phyloP scores from a whole-genome alignment of 2,113 vertebrate species.

The Castor canadensis region DNA sequence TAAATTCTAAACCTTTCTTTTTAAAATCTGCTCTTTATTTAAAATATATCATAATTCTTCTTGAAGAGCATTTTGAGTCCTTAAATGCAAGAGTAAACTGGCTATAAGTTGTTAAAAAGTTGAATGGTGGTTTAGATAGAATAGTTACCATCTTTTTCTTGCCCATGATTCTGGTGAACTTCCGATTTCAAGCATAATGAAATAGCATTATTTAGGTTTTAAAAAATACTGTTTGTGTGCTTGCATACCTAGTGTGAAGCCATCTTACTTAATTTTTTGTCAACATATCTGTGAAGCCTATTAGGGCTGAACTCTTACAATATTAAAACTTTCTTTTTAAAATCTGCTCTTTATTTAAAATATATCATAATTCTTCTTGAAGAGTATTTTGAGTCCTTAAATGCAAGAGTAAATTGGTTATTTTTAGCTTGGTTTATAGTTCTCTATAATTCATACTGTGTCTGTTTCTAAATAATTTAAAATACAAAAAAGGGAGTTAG shows the following conservation, averaged over 20 bases:
- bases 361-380: background rate
- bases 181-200: slow-evolving; percentile 13
- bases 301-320: background rate
- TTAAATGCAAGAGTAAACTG: background rate
- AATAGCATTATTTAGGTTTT: background rate
- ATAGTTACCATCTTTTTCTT: background rate
- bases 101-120: background rate
- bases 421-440: slow-evolving; percentile 40
- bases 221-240: background rate
- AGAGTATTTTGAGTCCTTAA: background rate
- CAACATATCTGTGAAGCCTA: background rate
- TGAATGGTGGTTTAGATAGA: background rate
- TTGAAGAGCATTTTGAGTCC: background rate
- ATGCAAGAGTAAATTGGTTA: background rate
- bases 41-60: background rate
- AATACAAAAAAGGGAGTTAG: background rate
- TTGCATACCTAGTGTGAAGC: background rate
- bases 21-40: slow-evolving; percentile 24
- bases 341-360: slow-evolving; percentile 36
- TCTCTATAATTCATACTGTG: background rate
- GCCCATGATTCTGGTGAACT: background rate
- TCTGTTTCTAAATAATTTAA: slow-evolving; percentile 39
- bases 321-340: slow-evolving; percentile 17
- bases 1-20: background rate
- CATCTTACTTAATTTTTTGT: background rate